A percentile compares a stretch with the other conserved stretches of the same genome.
Conservation (phyloP, 2,113 vertebrate genomes). For the Crocuta crocuta region DNA sequence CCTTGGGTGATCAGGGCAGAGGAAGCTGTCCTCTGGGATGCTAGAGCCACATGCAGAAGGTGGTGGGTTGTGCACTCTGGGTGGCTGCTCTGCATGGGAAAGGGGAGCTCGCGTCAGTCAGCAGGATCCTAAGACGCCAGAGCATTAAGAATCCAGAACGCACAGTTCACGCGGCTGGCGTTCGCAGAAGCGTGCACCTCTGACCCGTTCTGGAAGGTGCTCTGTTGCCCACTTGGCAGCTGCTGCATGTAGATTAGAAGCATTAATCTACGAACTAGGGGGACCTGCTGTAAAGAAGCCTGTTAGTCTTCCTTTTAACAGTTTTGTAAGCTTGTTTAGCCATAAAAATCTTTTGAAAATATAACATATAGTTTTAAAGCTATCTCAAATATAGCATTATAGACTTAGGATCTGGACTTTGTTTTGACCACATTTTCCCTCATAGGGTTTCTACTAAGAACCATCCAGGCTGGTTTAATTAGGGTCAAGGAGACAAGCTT, state of each 20-base stretch:
- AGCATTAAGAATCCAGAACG: not conserved
- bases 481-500: not conserved
- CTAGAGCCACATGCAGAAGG: fast-evolving
- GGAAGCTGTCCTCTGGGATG: fast-evolving
- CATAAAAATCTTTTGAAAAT: not conserved
- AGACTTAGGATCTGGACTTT: not conserved
- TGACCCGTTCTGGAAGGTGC: not conserved
- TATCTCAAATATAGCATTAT: not conserved
- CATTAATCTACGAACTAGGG: fast-evolving
- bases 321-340: not conserved
- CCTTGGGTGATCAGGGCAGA: not conserved
- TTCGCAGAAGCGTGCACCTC: fast-evolving
- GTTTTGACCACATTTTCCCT: not conserved
- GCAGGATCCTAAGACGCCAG: fast-evolving
- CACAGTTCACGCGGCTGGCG: fast-evolving
- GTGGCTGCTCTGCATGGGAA: fast-evolving
- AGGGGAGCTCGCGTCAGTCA: not conserved
- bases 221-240: not conserved
- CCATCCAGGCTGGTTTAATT: not conserved
- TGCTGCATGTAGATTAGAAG: fast-evolving
- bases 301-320: not conserved
- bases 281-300: not conserved
- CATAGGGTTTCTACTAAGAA: not conserved
- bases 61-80: not conserved
- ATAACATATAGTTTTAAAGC: not conserved